Evolutionary conservation across 2,797 vertebrate species (phyloP), one percentile per base, ranked within the genome.

Genomic region (Eulemur mongoz): DNA sequence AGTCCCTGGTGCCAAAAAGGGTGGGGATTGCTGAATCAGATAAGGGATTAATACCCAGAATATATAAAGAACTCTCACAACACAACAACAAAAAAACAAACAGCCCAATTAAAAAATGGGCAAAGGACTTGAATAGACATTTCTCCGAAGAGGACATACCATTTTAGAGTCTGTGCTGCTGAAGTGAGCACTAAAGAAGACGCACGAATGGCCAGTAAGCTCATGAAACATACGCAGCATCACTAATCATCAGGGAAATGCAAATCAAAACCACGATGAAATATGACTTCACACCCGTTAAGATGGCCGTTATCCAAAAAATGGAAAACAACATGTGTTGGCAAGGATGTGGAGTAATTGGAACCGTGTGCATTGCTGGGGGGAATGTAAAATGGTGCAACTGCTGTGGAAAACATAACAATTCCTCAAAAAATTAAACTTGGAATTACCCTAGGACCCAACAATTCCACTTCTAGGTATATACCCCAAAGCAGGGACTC

Each of bases 241-340:
- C 59, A 7, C 59, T 20, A 0, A 18, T 40, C 12, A 1, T 40
- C 1, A 23, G 69, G 40, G 32, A 25, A 25, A 61, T 1, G 30
- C 57, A 22, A 11, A 32, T 25, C n/a, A 1, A 1, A 59, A 11
- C 50, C 9, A 2, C 57, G 4, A 0, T 4, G 75, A 69, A 63
- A 38, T 17, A 13, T 45, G 63, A 7, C 65, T 30, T 38, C 40
- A 9, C 4, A 3, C 7, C 11, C 23, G 3, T 30, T 4, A 14
- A 70, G 38, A 38, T 12, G 32, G 27, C 63, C 7, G 0, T 13
- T 5, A 27, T 18, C 7, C 30, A 15, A 17, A 32, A 69, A 20
- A 12, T 5, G 12, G 32, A 61, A 35, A 48, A 11, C 2, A 27
- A 5, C 61, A 4, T 0, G 0, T 2, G 30, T 4, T 1, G 50